Evolutionary conservation across 2,888 invertebrate genomes (phyloP), one percentile per base, ranked within the genome.

Genomic region (Sinohyriopsis cumingii): DNA sequence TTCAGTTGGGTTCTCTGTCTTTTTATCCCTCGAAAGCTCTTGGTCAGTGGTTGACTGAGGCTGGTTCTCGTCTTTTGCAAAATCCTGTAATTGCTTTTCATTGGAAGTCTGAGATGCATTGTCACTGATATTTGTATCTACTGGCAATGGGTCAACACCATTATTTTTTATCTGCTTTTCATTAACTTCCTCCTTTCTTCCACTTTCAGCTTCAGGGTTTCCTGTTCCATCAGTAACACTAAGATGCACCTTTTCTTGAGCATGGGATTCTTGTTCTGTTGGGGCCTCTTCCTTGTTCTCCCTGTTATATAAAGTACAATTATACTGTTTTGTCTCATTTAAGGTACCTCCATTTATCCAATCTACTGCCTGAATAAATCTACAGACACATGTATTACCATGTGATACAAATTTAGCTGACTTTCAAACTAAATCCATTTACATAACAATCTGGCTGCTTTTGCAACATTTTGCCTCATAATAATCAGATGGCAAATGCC

Each of bases 41-140:
- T 45, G 45, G 15, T 45, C 45, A 45, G 45, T 45, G 45, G 1
- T 1, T 12, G 45, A 45, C 45, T 45, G 45, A 45, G 45, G 2
- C 12, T 45, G 45, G 45, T 45, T 45, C 45, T 15, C 15, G 3
- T 45, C 45, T 45, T 15, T 45, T 15, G 45, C 12, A 45, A 45
- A 20, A 55, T 25, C 28, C 7, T 55, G 63, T 6, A n/a, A 55
- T 28, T 24, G 56, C 24, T 57, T 54, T 45, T 45, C 45, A 45
- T 15, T 25, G 54, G 18, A 1, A 9, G 24, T 54, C 24, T 63
- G 74, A 59, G 65, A 69, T 87, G 88, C 61, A 88, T 74, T 67
- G 89, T 89, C 60, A 33, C 55, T 64, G 6, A 33, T 53, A 25
- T 63, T 59, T 55, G 63, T 68, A 67, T 59, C 67, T 56, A 71